phyloP scores from a whole-genome alignment of 30 jellyfish, hydroid and myxozoan genomes.

The Pelagia noctiluca region DNA sequence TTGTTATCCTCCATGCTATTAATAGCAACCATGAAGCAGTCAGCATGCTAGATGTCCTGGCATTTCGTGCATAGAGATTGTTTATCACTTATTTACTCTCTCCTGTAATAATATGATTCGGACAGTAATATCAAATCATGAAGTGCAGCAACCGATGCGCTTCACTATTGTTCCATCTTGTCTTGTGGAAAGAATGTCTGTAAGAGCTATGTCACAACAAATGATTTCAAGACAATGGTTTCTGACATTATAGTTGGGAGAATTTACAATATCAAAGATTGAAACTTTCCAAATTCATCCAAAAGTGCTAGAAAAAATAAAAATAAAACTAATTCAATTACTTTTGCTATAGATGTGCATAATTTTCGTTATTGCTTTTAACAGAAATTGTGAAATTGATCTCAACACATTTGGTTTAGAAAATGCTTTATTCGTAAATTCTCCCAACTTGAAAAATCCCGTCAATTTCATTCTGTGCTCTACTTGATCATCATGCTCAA shows the following conservation, averaged over 20 bases:
- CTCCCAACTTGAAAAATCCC: not conserved
- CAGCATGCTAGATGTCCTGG: constrained; percentile 26
- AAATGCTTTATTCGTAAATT: not conserved
- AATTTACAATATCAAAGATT: too few relatives aligned
- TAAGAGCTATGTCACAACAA: constrained; percentile 29
- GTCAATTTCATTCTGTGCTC: not conserved
- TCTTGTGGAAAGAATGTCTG: constrained; percentile 76
- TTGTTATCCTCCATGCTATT: constrained; percentile 83
- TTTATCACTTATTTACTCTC: constrained; percentile 35
- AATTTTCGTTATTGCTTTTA: too few relatives aligned
- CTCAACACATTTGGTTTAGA: too few relatives aligned
- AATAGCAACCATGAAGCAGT: constrained; percentile 67
- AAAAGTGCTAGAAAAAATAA: not conserved
- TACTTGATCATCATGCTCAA: not conserved
- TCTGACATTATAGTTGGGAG: not conserved
- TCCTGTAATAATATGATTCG: constrained; percentile 21
- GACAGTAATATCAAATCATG: constrained; percentile 53
- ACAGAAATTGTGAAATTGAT: too few relatives aligned
- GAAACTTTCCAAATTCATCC: not conserved
- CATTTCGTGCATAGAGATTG: constrained; percentile 22
- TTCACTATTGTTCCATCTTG: constrained; percentile 75
- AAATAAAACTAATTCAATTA: not conserved
- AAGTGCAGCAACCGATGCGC: constrained; percentile 71
- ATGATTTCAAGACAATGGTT: too few relatives aligned
- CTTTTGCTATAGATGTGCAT: too few relatives aligned